Conservation (phyloP, 2,888 invertebrate genomes). For the Galerucella nymphaeae region DNA sequence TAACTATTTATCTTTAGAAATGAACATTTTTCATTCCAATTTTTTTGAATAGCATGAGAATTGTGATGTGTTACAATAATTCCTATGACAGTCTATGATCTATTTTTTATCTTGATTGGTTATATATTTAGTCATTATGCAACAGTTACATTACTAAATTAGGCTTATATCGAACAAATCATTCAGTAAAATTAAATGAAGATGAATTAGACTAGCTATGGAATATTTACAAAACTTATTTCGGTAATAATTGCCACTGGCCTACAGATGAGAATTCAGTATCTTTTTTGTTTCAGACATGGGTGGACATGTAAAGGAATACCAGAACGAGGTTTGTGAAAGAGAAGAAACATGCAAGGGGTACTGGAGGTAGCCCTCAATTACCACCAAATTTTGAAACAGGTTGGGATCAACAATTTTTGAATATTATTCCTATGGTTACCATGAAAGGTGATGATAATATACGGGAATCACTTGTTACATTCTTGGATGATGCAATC, state of each 20-base stretch:
- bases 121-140: too few species aligned
- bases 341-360: constrained; percentile 16
- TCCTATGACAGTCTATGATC: too few species aligned
- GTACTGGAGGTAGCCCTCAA: constrained; percentile 6
- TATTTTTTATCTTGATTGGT: too few species aligned
- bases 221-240: constrained; percentile 8
- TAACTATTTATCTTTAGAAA: too few species aligned
- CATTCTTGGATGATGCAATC: neutral
- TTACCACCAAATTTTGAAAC: neutral
- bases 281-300: constrained; percentile 2
- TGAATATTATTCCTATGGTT: constrained; percentile 5
- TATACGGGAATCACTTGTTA: neutral
- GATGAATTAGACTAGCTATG: constrained; percentile 13
- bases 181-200: constrained; percentile 4
- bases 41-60: too few species aligned
- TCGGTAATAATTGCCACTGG: neutral
- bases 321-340: neutral
- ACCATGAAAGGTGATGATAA: neutral
- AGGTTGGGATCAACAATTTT: constrained; percentile 6
- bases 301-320: neutral
- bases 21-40: too few species aligned
- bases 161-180: neutral
- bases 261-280: constrained; percentile 2
- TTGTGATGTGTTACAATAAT: too few species aligned
- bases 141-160: too few species aligned